A percentile compares a stretch with the other conserved stretches of the same genome.
Evolutionary conservation across 1,140 invertebrate genomes (phyloP).

Genomic region (Panagrolaimus sp.): DNA sequence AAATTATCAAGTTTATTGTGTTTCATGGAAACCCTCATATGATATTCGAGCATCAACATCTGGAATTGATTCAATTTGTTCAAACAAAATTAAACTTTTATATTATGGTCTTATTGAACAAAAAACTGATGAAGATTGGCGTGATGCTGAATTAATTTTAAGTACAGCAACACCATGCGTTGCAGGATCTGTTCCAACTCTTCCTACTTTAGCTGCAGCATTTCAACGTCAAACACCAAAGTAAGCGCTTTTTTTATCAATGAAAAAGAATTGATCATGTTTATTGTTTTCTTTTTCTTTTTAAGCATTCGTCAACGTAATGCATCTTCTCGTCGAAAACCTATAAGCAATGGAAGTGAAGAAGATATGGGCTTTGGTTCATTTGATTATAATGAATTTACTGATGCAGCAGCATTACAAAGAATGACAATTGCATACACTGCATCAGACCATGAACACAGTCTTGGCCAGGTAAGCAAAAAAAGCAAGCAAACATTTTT

Average conservation of each 20-base stretch:
- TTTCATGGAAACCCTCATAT: slow-evolving; percentile 50
- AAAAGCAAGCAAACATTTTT: background rate
- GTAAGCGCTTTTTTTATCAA: slow-evolving; percentile 15
- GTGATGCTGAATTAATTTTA: slow-evolving; percentile 59
- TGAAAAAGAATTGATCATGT: slow-evolving; percentile 12
- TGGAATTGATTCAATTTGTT: slow-evolving; percentile 18
- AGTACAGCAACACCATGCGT: slow-evolving; percentile 60
- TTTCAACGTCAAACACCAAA: slow-evolving; percentile 33
- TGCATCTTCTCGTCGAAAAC: slow-evolving; percentile 18
- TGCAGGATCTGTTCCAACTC: slow-evolving; percentile 58
- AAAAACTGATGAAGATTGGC: slow-evolving; percentile 61
- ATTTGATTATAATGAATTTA: slow-evolving; percentile 55
- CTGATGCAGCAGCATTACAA: slow-evolving; percentile 51
- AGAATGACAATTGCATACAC: slow-evolving; percentile 35
- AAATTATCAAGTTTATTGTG: slow-evolving; percentile 55
- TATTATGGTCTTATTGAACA: slow-evolving; percentile 61
- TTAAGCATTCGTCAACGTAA: slow-evolving; percentile 25
- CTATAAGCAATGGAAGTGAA: slow-evolving; percentile 42
- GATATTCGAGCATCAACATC: slow-evolving; percentile 50
- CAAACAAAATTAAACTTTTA: slow-evolving; percentile 51
- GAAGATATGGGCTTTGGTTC: slow-evolving; percentile 56
- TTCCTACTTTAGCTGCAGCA: slow-evolving; percentile 47
- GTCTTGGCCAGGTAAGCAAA: slow-evolving; percentile 15
- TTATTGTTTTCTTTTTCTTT: background rate
- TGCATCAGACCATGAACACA: slow-evolving; percentile 25